These are phyloP conservation scores for Cyprinus carpio DNA, from an alignment of 2,113 vertebrate species.

Conservation along the genomic window DNA sequence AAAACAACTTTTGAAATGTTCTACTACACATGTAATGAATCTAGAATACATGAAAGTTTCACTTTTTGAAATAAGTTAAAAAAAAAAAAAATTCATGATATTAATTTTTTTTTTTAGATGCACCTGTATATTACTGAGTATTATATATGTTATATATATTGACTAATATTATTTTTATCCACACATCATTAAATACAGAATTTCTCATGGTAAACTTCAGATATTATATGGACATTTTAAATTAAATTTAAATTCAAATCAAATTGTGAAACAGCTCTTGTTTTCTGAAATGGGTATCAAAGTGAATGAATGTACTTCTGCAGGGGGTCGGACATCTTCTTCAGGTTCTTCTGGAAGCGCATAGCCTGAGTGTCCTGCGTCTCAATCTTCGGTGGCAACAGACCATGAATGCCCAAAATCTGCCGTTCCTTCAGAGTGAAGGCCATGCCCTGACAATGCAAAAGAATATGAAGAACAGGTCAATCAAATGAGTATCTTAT, in stretches of 20 bases:
- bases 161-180: not conserved
- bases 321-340: slow-evolving; percentile 87
- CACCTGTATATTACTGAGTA: too few species aligned
- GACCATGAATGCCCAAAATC: slow-evolving; percentile 91
- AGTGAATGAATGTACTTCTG: slow-evolving; percentile 80
- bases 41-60: too few species aligned
- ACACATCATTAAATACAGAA: not conserved
- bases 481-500: too few species aligned
- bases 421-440: slow-evolving; percentile 89
- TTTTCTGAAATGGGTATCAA: not conserved
- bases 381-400: slow-evolving; percentile 95
- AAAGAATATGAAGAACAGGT: too few species aligned
- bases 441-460: too few species aligned
- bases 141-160: not conserved
- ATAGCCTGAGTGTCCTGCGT: slow-evolving; percentile 93
- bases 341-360: slow-evolving; percentile 91
- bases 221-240: not conserved
- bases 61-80: too few species aligned
- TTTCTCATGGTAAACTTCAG: not conserved
- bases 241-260: not conserved
- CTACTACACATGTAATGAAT: too few species aligned
- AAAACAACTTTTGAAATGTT: too few species aligned
- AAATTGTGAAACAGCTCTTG: not conserved
- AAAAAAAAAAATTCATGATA: too few species aligned
- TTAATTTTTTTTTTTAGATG: too few species aligned